Evolutionary conservation across 2,888 invertebrate genomes (phyloP), one percentile per base, ranked within the genome.

Genomic region (Cheilosia vulpina): DNA sequence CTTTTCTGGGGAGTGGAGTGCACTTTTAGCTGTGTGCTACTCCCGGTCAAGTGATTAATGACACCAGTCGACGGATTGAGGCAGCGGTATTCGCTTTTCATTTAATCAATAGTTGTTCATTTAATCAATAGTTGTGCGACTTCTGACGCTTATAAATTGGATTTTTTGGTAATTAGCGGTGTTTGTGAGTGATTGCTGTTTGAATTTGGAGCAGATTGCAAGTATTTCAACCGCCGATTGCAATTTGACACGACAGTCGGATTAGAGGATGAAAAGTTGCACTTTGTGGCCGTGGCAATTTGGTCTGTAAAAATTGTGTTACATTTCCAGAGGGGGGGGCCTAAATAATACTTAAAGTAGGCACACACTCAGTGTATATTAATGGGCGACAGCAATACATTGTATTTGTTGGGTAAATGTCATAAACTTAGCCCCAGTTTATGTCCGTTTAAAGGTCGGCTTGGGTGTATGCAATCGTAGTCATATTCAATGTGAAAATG

Each of bases 1-100:
- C 13, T 9, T 31, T 38, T 53, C 15, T 24, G 38, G 21, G 17
- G 38, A 55, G 13, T 41, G 50, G 24, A 55, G 19, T 53, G 17
- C 27, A n/a, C 4, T 38, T 66, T 53, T 58, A n/a, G 19, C 27
- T 53, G 53, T 38, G 38, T 63, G 31, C n/a, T 34, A 34, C 52
- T 38, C 41, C 53, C 62, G 63, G 53, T 62, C 53, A 62, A 62
- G 68, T 77, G 68, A 77, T 68, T 69, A 77, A 77, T 62, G 55
- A 34, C 62, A 31, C 41, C 41, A 58, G 21, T 58, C 58, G 24
- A 52, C 58, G 21, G 52, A 60, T 38, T 38, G 52, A 58, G 50
- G 50, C 27, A 41, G 4, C 47, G 34, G 3, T 11, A 38, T 38
- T 24, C 19, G 47, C 24, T 34, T 24, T 17, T 43, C 3, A 47